These are phyloP conservation scores for Heliornis fulica DNA, from an alignment of 2,113 vertebrate species.

Conservation along the genomic window DNA sequence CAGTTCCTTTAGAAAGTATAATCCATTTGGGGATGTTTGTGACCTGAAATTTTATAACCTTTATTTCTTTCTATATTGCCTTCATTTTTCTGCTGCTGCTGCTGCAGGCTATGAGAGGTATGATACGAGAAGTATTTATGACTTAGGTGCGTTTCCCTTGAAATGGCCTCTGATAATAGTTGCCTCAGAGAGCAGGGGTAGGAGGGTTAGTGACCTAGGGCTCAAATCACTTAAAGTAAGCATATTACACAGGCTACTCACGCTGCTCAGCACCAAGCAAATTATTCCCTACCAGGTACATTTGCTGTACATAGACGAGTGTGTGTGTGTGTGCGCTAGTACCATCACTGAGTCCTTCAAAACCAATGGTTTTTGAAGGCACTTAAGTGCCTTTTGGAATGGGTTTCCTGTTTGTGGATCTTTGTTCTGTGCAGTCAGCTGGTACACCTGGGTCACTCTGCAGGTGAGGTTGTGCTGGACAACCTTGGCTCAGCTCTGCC, in stretches of 20 bases:
- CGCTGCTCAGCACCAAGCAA: neutral
- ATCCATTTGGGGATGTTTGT: neutral
- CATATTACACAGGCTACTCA: neutral
- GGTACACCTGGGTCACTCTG: neutral
- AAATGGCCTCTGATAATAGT: neutral
- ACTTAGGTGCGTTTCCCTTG: neutral
- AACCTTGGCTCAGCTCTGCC: neutral
- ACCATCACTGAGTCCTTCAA: neutral
- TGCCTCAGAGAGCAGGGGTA: neutral
- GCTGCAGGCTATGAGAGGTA: neutral
- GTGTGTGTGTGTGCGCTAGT: neutral
- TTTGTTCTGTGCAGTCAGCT: neutral
- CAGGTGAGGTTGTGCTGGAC: neutral
- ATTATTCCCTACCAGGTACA: neutral
- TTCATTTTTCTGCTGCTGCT: neutral
- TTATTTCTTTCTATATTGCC: neutral
- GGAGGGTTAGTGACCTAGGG: neutral
- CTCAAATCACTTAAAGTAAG: neutral
- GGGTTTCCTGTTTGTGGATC: neutral
- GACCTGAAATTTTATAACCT: neutral
- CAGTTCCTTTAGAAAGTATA: neutral
- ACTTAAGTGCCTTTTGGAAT: neutral
- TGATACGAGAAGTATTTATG: neutral
- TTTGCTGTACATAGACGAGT: neutral
- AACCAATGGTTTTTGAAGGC: neutral